A percentile compares a stretch with the other conserved stretches of the same genome.
These are phyloP conservation scores for Erithacus rubecula DNA, from an alignment of 2,797 vertebrate species.

Conservation along the genomic window DNA sequence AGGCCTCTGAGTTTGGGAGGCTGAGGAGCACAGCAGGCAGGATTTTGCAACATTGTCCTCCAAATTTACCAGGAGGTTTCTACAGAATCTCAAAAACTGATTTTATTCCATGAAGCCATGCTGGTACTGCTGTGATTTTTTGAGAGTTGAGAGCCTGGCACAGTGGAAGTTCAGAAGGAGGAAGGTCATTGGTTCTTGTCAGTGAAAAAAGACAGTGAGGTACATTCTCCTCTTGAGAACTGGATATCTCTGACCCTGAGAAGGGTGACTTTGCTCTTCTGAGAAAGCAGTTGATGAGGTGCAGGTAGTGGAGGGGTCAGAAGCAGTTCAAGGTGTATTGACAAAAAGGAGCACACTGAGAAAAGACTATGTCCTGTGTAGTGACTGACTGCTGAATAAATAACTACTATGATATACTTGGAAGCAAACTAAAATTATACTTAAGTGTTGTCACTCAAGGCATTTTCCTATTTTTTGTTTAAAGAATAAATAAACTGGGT, in stretches of 20 bases:
- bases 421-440: background rate
- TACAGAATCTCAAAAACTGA: background rate
- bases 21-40: background rate
- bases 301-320: background rate
- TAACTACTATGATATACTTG: background rate
- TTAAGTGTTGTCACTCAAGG: background rate
- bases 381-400: background rate
- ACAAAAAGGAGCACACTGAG: background rate
- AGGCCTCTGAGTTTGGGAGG: background rate
- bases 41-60: background rate
- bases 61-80: background rate
- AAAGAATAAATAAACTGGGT: constrained; percentile 92
- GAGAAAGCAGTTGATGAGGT: background rate
- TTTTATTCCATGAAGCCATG: background rate
- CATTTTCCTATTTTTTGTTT: constrained; percentile 23
- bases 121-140: background rate
- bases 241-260: background rate
- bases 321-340: background rate
- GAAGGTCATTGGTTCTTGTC: background rate
- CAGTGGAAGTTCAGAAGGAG: background rate
- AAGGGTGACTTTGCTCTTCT: background rate
- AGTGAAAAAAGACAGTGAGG: background rate
- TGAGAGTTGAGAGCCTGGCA: background rate
- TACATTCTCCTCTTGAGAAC: background rate
- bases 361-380: background rate